A percentile compares a stretch with the other conserved stretches of the same genome.
These are phyloP conservation scores for Reticulitermes speratus DNA, from an alignment of 1,140 invertebrate species.

Conservation along the genomic window DNA sequence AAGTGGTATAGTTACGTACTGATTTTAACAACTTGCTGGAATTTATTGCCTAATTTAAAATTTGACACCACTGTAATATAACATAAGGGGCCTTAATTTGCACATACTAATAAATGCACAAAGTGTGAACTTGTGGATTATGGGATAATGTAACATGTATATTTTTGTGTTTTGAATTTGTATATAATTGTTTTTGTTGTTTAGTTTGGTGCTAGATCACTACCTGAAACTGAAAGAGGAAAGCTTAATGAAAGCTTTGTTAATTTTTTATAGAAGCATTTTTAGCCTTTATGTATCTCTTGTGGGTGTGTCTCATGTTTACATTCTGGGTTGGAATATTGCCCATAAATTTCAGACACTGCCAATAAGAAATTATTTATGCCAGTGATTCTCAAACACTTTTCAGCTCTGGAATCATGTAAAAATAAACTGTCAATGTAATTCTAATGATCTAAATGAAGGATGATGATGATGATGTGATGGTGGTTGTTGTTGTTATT, in stretches of 20 bases:
- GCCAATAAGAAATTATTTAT: not conserved
- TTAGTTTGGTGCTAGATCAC: not conserved
- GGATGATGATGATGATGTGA: too few species aligned
- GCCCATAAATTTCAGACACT: not conserved
- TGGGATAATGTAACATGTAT: not conserved
- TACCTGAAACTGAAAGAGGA: not conserved
- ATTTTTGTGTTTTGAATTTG: slow-evolving; percentile 1
- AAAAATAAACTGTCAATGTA: too few species aligned
- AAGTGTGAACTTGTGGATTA: not conserved
- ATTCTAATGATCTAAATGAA: too few species aligned
- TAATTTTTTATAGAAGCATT: not conserved
- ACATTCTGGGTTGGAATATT: not conserved
- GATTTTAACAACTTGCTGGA: too few species aligned
- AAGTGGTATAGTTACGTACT: too few species aligned
- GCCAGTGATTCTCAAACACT: too few species aligned
- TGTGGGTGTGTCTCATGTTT: not conserved
- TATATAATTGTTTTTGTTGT: not conserved
- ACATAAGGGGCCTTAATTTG: not conserved
- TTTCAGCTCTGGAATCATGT: too few species aligned
- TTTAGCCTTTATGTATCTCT: not conserved
- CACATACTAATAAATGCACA: not conserved
- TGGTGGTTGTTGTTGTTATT: too few species aligned
- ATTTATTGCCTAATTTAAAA: too few species aligned
- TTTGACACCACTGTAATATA: not conserved
- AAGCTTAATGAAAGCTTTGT: not conserved